phyloP scores from a whole-genome alignment of 1,140 invertebrate genomes.

The Drosophila willistoni region DNA sequence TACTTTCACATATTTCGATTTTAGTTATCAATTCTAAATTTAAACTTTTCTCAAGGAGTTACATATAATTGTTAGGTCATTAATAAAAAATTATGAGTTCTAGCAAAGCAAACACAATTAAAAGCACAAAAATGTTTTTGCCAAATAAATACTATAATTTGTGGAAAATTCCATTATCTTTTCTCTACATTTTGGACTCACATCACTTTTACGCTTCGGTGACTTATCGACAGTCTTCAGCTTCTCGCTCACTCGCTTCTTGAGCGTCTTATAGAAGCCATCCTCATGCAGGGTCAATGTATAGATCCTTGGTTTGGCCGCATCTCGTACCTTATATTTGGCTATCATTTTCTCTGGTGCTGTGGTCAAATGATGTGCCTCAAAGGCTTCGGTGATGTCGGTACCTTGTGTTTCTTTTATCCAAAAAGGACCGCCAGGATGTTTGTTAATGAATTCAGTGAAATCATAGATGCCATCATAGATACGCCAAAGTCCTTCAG shows the following conservation, averaged over 20 bases:
- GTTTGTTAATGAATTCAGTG: slow-evolving; percentile 85
- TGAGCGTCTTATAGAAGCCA: slow-evolving; percentile 88
- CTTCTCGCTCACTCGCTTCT: slow-evolving; percentile 84
- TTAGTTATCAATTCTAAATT: not conserved
- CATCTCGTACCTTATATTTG: slow-evolving; percentile 86
- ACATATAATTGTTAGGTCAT: too few relatives aligned
- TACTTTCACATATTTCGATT: too few relatives aligned
- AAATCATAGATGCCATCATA: slow-evolving; percentile 88
- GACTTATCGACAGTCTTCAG: slow-evolving; percentile 83
- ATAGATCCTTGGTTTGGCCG: slow-evolving; percentile 84
- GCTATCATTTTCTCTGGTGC: slow-evolving; percentile 84
- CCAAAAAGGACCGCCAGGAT: slow-evolving; percentile 90
- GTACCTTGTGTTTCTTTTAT: slow-evolving; percentile 87
- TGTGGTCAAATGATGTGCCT: slow-evolving; percentile 85
- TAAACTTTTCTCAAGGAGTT: not conserved
- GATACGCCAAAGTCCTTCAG: slow-evolving; percentile 88
- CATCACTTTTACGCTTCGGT: slow-evolving; percentile 70
- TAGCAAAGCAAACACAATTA: not conserved
- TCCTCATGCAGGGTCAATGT: slow-evolving; percentile 87
- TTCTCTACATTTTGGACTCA: slow-evolving; percentile 47
- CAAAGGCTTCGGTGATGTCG: slow-evolving; percentile 90
- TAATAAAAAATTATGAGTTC: too few relatives aligned
- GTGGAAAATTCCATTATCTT: not conserved
- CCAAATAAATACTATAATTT: too few relatives aligned
- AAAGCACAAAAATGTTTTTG: too few relatives aligned